Evolutionary conservation across 2,888 invertebrate species (phyloP).

Genomic region (Eupithecia tripunctaria): DNA sequence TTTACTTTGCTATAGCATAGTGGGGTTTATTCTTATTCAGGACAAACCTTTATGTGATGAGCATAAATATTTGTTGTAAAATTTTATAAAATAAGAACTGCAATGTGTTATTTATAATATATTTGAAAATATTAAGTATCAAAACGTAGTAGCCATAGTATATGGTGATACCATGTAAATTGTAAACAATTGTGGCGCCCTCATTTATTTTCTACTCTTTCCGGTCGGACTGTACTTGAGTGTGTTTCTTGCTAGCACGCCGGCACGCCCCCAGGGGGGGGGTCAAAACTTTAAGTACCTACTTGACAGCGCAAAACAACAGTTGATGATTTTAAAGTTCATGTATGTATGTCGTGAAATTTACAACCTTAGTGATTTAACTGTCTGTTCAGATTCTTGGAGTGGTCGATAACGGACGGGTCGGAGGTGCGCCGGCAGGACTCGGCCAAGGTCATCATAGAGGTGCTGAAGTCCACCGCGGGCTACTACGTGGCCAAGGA

Average conservation of each 20-base stretch:
- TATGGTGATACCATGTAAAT: too few species aligned
- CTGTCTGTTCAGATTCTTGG: constrained; percentile 83
- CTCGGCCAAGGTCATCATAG: constrained; percentile 84
- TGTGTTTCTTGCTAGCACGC: constrained; percentile 89
- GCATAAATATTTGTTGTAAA: too few species aligned
- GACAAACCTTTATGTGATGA: too few species aligned
- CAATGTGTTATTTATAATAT: too few species aligned
- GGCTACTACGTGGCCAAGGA: constrained; percentile 90
- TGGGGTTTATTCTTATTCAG: too few species aligned
- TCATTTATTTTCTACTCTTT: too few species aligned
- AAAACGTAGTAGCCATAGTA: too few species aligned
- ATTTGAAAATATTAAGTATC: too few species aligned
- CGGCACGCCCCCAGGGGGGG: constrained; percentile 86
- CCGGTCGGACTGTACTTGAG: too few species aligned
- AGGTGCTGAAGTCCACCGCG: constrained; percentile 85
- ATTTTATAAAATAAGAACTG: too few species aligned
- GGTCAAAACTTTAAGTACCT: neutral
- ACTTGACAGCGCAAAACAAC: neutral
- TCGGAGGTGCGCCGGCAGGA: constrained; percentile 88
- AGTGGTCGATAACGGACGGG: constrained; percentile 85
- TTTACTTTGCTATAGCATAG: too few species aligned
- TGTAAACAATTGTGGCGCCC: too few species aligned
- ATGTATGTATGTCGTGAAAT: neutral
- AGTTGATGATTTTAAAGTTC: neutral
- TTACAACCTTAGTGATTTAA: neutral